phyloP scores from a whole-genome alignment of 2,888 invertebrate genomes.

The Diplolepis rosae region DNA sequence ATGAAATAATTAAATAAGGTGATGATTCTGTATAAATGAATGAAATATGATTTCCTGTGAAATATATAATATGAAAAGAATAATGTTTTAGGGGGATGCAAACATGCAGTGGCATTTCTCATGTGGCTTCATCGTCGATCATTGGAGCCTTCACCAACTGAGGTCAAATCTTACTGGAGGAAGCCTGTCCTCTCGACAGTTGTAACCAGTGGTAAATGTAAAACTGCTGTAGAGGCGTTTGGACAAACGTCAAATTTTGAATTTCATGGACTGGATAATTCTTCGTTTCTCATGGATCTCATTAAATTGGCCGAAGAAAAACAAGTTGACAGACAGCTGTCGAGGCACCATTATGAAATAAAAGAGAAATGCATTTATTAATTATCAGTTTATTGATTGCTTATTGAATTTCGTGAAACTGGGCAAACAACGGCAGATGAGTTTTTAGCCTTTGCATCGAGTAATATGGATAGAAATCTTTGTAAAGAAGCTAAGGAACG shows the following conservation, averaged over 20 bases:
- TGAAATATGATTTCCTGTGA: no score
- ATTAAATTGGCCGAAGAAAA: not conserved
- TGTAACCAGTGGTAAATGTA: slow-evolving; percentile 44
- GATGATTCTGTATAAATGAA: no score
- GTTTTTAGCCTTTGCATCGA: no score
- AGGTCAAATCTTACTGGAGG: slow-evolving; percentile 49
- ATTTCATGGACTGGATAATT: no score
- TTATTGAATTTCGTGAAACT: not conserved
- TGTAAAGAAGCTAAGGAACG: not conserved
- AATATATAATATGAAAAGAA: no score
- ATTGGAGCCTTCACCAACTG: slow-evolving; percentile 36
- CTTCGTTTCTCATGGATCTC: not conserved
- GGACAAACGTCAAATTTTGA: no score
- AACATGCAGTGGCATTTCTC: no score
- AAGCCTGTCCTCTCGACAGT: slow-evolving; percentile 43
- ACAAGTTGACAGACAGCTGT: slow-evolving; percentile 7
- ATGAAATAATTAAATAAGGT: no score
- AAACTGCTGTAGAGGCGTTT: no score
- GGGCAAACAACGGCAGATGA: no score
- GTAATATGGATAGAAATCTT: no score
- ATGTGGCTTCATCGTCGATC: slow-evolving; percentile 37
- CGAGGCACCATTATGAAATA: not conserved
- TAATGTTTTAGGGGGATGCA: no score
- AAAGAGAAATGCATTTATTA: slow-evolving; percentile 14
- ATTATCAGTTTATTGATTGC: not conserved